Base-by-base conservation (phyloP, 2,113 vertebrate genomes). In the Macquaria australasica region DNA sequence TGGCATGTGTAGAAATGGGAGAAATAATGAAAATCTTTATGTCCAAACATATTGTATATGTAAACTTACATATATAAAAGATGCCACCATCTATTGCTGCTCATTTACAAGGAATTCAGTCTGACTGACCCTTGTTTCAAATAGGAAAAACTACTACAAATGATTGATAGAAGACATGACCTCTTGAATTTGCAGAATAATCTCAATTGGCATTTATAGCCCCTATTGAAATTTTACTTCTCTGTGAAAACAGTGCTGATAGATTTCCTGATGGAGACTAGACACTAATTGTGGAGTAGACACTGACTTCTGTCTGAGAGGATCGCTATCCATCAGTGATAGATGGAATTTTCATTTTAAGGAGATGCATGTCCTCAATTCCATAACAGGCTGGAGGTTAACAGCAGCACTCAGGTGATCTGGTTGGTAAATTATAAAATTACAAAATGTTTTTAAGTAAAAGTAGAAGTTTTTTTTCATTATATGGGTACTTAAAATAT, bases 231-330 rank as follows among this genome's bases (percentile, higher is more conserved):
- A 25, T 63, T 23, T 34, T 28, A 59, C 12, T 37, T 59, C 34
- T 58, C 23, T 21, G 28, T 23, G 1, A 64, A 66, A 53, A 58
- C 28, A 20, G 37, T 5, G 1, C 37, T 53, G 37, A 14, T 51
- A 70, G 18, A 48, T 60, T 77, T 83, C 28, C 48, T 51, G 23
- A 81, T n/a, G 48, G 21, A 37, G 14, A 53, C 8, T n/a, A 21
- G 55, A 73, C 41, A 45, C 5, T 55, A 53, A 69, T 60, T 62
- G 71, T 51, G 12, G n/a, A 41, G 9, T 1, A 43, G 41, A 87
- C 50, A 50, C 16, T 41, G 5, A 55, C 37, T 10, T 45, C 45
- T 76, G 21, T 77, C 71, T 39, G 25, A 51, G n/a, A 8, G 55
- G 64, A 56, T 70, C 37, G 64, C 28, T 51, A 56, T 6, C 60